Conservation (phyloP, 53 echinoderm and acorn worm species). For the Astropecten irregularis region DNA sequence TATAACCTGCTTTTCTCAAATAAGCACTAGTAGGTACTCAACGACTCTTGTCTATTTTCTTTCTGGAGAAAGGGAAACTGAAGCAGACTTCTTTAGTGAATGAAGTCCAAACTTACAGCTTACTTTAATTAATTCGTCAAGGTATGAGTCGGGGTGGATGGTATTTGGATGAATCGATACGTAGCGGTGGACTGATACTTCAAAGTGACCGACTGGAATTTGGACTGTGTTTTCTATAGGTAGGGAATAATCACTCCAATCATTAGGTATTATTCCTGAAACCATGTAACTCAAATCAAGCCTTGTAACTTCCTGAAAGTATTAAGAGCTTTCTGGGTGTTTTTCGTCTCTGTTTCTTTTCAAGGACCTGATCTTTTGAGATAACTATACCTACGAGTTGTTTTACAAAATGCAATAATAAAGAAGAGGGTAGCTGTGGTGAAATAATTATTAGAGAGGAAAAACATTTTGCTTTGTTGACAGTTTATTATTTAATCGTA, state of each 20-base stretch:
- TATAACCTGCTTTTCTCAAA: constrained; percentile 5
- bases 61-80: not conserved
- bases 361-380: too few species aligned
- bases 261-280: constrained; percentile 20
- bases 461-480: too few species aligned
- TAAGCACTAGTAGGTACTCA: constrained; percentile 39
- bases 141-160: not conserved
- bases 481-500: too few species aligned
- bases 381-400: too few species aligned
- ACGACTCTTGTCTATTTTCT: not conserved
- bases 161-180: not conserved
- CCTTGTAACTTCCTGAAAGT: too few species aligned
- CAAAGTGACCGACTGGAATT: not conserved
- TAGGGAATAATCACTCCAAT: not conserved
- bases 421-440: too few species aligned
- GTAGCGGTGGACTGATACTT: not conserved
- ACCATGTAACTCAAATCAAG: not conserved
- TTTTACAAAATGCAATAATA: too few species aligned
- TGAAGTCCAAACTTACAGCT: constrained; percentile 9
- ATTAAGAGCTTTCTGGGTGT: too few species aligned
- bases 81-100: not conserved
- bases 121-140: constrained; percentile 38
- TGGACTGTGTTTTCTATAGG: not conserved
- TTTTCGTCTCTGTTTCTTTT: too few species aligned
- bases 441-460: too few species aligned